Percentiles rank a stretch among this genome's conserved stretches.
Evolutionary conservation across 2,888 invertebrate genomes (phyloP).

Genomic region (Drosophila merina): DNA sequence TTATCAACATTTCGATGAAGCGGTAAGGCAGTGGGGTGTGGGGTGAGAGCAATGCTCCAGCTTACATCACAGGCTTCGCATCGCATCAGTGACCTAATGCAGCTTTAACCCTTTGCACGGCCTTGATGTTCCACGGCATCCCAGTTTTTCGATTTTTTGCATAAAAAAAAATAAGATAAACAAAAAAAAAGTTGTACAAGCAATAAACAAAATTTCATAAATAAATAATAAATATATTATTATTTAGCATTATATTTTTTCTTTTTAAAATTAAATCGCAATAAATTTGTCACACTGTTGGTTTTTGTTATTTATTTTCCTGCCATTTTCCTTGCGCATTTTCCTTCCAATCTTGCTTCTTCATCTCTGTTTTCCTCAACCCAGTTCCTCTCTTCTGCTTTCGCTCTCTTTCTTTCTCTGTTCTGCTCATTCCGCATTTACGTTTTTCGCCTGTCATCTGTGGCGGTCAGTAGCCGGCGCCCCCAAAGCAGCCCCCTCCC

Average conservation of each 20-base stretch:
- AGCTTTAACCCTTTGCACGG: constrained; percentile 33
- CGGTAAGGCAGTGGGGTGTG: not conserved
- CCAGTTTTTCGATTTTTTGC: not conserved
- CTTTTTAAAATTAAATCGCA: constrained; percentile 18
- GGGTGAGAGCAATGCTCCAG: constrained; percentile 11
- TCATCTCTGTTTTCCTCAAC: constrained; percentile 11
- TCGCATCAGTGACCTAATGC: constrained; percentile 45
- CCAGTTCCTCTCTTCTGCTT: constrained; percentile 16
- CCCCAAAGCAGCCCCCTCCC: constrained; percentile 16
- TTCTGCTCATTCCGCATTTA: constrained; percentile 49
- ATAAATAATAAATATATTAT: not conserved
- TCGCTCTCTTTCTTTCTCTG: constrained; percentile 26
- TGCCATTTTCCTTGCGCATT: constrained; percentile 52
- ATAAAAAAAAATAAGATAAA: not conserved
- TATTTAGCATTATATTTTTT: not conserved
- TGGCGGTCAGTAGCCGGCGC: constrained; percentile 68
- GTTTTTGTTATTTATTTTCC: constrained; percentile 58
- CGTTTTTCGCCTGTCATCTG: constrained; percentile 70
- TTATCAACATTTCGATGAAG: constrained; percentile 23
- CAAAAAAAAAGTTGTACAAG: not conserved
- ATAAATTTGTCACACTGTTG: constrained; percentile 30
- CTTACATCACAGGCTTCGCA: constrained; percentile 41
- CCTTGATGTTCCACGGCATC: constrained; percentile 8
- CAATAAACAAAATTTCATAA: not conserved
- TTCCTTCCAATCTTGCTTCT: constrained; percentile 40